Evolutionary conservation across 2,113 vertebrate genomes (phyloP), one percentile per base, ranked within the genome.

Genomic region (Gavia stellata): DNA sequence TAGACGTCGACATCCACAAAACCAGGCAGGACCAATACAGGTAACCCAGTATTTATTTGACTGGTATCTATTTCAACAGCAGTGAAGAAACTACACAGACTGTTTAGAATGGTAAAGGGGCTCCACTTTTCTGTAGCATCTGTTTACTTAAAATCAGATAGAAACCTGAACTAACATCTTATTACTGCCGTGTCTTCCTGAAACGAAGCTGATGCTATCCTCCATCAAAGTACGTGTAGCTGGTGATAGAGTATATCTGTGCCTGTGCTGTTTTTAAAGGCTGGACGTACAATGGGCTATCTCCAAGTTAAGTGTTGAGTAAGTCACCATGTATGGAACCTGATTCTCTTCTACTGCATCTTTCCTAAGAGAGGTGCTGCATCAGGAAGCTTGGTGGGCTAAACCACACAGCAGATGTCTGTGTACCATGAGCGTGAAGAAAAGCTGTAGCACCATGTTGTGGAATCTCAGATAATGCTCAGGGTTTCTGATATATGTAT

Each of bases 11-110:
- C 99, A 99, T 92, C 98, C 98, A 3, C 98, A 98, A 44, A 98
- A 98, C 65, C 99, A 98, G 28, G 96, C 98, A 42, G 99, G 98
- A 96, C 99, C 99, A 10, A 88, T 99, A 96, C 99, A 99, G 99
- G 99, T 99, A 96, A 77, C 8, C 19, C 42, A 59, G 24, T 56
- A 25, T 65, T 75, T 92, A 29, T 52, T 86, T 85, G 55, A 71
- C 75, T 49, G 17, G 40, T 36, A 42, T 5, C 14, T 14, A 25
- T 79, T 79, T 84, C 14, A 25, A 58, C 50, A 87, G 52, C 31
- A 73, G 7, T 63, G 36, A 72, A 67, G 28, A 45, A 65, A 59
- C 40, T 77, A 19, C 56, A 73, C 36, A 21, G 38, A 25, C 8
- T 58, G 12, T 62, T 89, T 17, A 65, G 26, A 56, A 47, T 44